Base-by-base conservation (phyloP, 1,140 invertebrate species). In the Pygmarrhopalites habei region DNA sequence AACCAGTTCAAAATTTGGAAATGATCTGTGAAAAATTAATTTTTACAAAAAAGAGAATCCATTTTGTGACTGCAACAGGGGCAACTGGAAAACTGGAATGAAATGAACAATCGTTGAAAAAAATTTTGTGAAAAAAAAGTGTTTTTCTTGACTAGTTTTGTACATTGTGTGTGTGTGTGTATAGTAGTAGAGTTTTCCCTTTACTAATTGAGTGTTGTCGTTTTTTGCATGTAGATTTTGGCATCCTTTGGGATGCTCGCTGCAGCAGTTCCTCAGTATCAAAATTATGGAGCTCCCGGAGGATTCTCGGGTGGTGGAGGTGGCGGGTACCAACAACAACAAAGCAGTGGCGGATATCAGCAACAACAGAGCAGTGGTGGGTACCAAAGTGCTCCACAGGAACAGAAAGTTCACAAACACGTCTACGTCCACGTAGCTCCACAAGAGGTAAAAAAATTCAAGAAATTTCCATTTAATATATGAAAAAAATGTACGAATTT, bases 401-500 rank as follows among this genome's bases (percentile, higher is more conserved):
- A 26, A 35, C 51, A 55, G 43, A 44, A 39, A 56, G 19, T 62
- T 47, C 60, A 62, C 53, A 53, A 55, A 26, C 60, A 62, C 43
- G 60, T 62, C 41, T 62, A 62, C 47, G 58, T 65, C 5, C 63
- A 65, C 23, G 63, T 65, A 4, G 63, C 63, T 39, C 63, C 63
- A 41, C 35, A 58, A 53, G 63, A 65, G 49, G n/a, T n/a, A n/a
- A n/a, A n/a, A n/a, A n/a, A n/a, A n/a, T n/a, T n/a, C n/a, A n/a
- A 58, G 30, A 43, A 58, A 30, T 29, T 19, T 15, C 57, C 43
- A 46, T 14, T 4, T 23, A 56, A 56, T 12, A 23, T 49, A 49
- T 19, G 19, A 17, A 19, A 19, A 17, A 1, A 19, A 17, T 23
- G 10, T 41, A 41, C 10, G 10, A n/a, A 10, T 12, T 41, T n/a